Percentiles rank a stretch among this genome's conserved stretches.
These are phyloP conservation scores for Cherax quadricarinatus DNA, from an alignment of 1,140 invertebrate species.

Conservation along the genomic window DNA sequence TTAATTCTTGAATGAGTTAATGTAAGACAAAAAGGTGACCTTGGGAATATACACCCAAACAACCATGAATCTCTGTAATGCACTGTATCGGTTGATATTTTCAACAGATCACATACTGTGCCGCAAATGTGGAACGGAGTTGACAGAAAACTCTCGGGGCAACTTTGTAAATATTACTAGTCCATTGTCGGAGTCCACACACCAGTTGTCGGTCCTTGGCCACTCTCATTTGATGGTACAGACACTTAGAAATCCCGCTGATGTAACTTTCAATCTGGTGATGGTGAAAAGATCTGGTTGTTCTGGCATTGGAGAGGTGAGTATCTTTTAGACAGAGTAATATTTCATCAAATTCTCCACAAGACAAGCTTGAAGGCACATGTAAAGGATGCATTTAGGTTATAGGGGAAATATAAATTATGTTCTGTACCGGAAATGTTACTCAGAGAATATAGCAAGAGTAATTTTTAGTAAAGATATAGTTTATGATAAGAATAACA, in stretches of 20 bases:
- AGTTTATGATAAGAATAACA: too few relatives aligned
- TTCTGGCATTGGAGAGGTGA: constrained; percentile 58
- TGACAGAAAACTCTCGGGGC: constrained; percentile 45
- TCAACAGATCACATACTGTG: constrained; percentile 46
- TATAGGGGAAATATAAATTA: neutral
- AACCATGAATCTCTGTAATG: too few relatives aligned
- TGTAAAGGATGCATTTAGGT: neutral
- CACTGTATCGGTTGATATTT: neutral
- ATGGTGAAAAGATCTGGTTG: constrained; percentile 53
- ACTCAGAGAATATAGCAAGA: too few relatives aligned
- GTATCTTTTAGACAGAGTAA: neutral
- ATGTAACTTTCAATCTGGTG: constrained; percentile 49
- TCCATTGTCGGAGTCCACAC: constrained; percentile 45
- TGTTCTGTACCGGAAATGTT: neutral
- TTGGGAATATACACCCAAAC: too few relatives aligned
- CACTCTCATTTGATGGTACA: constrained; percentile 56
- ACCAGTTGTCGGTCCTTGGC: constrained; percentile 39
- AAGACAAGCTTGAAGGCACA: neutral
- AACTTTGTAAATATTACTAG: constrained; percentile 58
- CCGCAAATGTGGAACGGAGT: constrained; percentile 52
- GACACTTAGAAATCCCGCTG: constrained; percentile 50
- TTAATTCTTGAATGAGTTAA: too few relatives aligned
- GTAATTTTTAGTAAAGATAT: too few relatives aligned
- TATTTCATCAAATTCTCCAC: neutral
- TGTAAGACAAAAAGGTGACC: too few relatives aligned